Percentiles rank a stretch among this genome's conserved stretches.
These are phyloP conservation scores for Xyliphius kryptos DNA, from an alignment of 2,113 vertebrate species.

Conservation along the genomic window DNA sequence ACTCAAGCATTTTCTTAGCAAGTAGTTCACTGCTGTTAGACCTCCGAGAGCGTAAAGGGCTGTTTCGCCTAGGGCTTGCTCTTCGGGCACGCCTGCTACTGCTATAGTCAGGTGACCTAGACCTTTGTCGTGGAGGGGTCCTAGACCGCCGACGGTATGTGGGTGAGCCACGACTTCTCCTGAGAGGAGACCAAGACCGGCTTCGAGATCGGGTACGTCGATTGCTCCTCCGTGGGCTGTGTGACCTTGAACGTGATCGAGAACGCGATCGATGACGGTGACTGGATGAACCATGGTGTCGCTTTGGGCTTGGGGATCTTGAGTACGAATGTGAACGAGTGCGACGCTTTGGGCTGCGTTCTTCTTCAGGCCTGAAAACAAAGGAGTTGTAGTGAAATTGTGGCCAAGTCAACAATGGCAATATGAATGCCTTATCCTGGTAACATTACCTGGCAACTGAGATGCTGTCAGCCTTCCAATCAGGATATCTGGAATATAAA, in stretches of 20 bases:
- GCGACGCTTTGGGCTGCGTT: constrained; percentile 53
- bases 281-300: constrained; percentile 45
- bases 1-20: constrained; percentile 54
- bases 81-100: constrained; percentile 30
- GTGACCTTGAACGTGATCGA: constrained; percentile 55
- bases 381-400: not conserved
- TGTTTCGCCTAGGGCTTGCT: constrained; percentile 32
- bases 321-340: constrained; percentile 46
- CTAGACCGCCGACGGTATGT: constrained; percentile 45
- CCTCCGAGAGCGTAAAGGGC: constrained; percentile 44
- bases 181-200: constrained; percentile 45
- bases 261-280: constrained; percentile 45
- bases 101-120: constrained; percentile 33
- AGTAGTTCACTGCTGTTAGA: constrained; percentile 60
- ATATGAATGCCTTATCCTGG: not conserved
- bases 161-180: constrained; percentile 39
- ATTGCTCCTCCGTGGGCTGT: constrained; percentile 55
- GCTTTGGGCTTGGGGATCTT: constrained; percentile 54
- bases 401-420: not conserved
- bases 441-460: constrained; percentile 42
- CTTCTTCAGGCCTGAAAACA: constrained; percentile 36
- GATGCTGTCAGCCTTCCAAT: constrained; percentile 77
- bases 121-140: constrained; percentile 31
- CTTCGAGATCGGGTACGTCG: constrained; percentile 45
- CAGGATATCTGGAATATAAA: constrained; percentile 68